Evolutionary conservation across 2,797 vertebrate species (phyloP).

Genomic region (Myotis findleyi): DNA sequence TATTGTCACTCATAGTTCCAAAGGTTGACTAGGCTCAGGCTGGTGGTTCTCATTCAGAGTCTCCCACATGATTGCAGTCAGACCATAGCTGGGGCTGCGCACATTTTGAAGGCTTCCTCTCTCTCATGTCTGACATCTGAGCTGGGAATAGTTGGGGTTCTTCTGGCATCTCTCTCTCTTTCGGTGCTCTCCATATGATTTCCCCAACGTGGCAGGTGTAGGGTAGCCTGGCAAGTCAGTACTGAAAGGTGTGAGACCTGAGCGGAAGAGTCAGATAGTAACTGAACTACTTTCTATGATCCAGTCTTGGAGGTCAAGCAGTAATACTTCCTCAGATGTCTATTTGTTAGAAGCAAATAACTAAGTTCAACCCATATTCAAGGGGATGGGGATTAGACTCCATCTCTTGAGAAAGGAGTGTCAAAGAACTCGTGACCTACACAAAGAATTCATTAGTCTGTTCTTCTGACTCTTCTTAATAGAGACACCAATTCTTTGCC

Average conservation of each 20-base stretch:
- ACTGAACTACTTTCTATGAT: not conserved
- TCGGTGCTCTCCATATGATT: not conserved
- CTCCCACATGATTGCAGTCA: not conserved
- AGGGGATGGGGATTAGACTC: not conserved
- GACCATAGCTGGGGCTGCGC: not conserved
- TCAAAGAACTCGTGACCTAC: not conserved
- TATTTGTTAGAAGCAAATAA: constrained; percentile 12
- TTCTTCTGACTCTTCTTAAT: not conserved
- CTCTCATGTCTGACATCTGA: not conserved
- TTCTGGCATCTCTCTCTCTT: not conserved
- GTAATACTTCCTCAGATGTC: not conserved
- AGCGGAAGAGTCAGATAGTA: not conserved
- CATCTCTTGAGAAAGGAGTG: not conserved
- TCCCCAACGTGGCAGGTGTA: not conserved
- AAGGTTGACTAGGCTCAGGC: not conserved
- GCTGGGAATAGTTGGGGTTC: not conserved
- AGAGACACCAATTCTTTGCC: not conserved
- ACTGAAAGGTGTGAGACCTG: not conserved
- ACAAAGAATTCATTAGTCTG: not conserved
- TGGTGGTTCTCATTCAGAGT: not conserved
- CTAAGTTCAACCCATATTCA: not conserved
- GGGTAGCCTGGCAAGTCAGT: not conserved
- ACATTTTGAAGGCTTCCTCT: not conserved
- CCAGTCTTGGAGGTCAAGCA: not conserved
- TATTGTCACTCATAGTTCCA: not conserved